A percentile compares a stretch with the other conserved stretches of the same genome.
phyloP scores from a whole-genome alignment of 2,888 invertebrate genomes.

The Euzetes globulus region DNA sequence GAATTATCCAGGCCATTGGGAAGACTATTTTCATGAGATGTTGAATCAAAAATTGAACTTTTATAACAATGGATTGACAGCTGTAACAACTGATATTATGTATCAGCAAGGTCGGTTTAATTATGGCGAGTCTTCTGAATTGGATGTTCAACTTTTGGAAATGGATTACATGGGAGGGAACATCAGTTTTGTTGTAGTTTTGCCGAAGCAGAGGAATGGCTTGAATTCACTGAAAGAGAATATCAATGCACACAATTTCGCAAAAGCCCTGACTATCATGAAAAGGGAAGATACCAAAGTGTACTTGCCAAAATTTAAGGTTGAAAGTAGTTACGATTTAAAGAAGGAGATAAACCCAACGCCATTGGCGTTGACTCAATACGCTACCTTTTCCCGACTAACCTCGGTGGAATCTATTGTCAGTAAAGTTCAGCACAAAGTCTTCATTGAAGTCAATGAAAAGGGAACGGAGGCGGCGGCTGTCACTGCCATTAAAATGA shows the following conservation, averaged over 20 bases:
- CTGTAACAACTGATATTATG: neutral
- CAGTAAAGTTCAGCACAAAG: neutral
- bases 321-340: neutral
- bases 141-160: neutral
- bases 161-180: neutral
- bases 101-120: neutral
- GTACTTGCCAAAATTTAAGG: neutral
- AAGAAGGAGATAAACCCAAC: neutral
- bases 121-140: neutral
- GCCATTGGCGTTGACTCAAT: neutral
- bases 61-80: neutral
- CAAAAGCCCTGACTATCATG: neutral
- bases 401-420: neutral
- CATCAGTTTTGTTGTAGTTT: slow-evolving; percentile 4
- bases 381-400: neutral
- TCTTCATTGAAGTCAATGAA: neutral
- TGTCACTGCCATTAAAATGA: neutral
- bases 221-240: neutral
- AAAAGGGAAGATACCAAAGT: neutral
- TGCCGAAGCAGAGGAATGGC: neutral
- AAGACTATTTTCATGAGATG: neutral
- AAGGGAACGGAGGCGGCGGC: neutral
- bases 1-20: neutral
- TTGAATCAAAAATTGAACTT: neutral
- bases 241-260: neutral